Percentiles rank a stretch among this genome's conserved stretches.
phyloP scores from a whole-genome alignment of 2,113 vertebrate genomes.

The Pseudorasbora parva region DNA sequence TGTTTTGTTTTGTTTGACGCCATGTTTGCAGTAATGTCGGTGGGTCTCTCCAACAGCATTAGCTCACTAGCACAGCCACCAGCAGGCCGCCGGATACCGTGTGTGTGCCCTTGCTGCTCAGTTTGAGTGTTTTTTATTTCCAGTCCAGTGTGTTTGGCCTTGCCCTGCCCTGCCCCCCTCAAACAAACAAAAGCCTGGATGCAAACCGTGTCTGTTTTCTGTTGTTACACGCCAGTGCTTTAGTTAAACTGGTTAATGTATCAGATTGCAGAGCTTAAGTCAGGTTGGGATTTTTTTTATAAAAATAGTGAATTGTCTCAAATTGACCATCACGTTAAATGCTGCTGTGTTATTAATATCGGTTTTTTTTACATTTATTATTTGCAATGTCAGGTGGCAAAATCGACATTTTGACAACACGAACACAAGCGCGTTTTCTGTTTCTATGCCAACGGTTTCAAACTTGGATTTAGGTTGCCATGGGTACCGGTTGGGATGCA shows the following conservation, averaged over 20 bases:
- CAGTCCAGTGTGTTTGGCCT: constrained; percentile 36
- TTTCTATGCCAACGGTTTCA: constrained; percentile 12
- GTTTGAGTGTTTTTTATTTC: background rate
- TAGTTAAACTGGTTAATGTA: constrained; percentile 24
- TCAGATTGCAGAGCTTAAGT: background rate
- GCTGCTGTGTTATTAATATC: background rate
- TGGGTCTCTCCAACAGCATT: constrained; percentile 57
- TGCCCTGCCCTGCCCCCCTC: constrained; percentile 40
- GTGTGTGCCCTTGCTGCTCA: constrained; percentile 58
- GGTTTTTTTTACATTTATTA: background rate
- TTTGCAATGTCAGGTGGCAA: background rate
- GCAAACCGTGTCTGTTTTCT: constrained; percentile 26
- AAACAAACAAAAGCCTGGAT: constrained; percentile 37
- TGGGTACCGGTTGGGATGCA: background rate
- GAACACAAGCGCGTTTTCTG: background rate
- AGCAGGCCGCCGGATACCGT: constrained; percentile 49
- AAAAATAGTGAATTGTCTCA: background rate
- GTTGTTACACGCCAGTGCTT: background rate
- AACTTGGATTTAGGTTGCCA: constrained; percentile 5
- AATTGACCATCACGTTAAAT: background rate
- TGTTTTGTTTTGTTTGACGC: constrained; percentile 77
- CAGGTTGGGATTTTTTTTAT: background rate
- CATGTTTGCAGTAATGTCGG: constrained; percentile 73
- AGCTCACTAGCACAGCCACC: constrained; percentile 45
- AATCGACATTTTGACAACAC: background rate